Base-by-base conservation (phyloP, 2,113 vertebrate genomes). In the Uropsilus gracilis region DNA sequence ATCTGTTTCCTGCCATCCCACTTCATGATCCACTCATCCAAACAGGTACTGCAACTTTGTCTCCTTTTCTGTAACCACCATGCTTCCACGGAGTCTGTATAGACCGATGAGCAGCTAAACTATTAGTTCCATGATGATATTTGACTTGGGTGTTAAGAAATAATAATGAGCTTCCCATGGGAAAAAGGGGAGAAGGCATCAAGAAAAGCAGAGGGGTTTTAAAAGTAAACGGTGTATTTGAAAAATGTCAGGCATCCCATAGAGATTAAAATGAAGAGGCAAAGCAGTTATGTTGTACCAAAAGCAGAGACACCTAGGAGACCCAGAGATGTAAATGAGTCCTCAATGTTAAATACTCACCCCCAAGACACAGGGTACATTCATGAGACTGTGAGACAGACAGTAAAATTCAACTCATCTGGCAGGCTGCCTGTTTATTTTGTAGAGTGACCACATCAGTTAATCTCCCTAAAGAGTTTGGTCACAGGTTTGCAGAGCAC, bases 401-500 rank as follows among this genome's bases (percentile, higher is more conserved):
- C 1, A 55, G 39, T 44, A 59, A 89, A 78, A 22, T 39, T 3
- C 59, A 84, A 50, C 17, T 6, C 57, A 48, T 44, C 72, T 64
- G 46, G 55, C 57, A 37, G 44, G 28, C 22, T 44, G 12, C 73
- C 32, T 80, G 9, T 86, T 16, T 64, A 55, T 63, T 68, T 39
- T 39, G 64, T 81, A 37, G 32, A 84, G 66, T 6, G 24, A 34
- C 24, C 55, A 55, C 8, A 81, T 9, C 59, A 71, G 44, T 22
- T 83, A 86, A 89, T n/a, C 59, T 71, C 50, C 37, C 59, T 75
- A 32, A 59, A 81, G 64, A 37, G 71, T 68, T 95, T 55, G 71
- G 39, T 37, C 13, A 14, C 61, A 80, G 75, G 69, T 86, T 86
- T 89, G 91, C 34, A 86, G 82, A 71, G 71, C 73, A 89, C 44